These are phyloP conservation scores for Homarus americanus DNA, from an alignment of 1,140 invertebrate genomes.

Conservation along the genomic window DNA sequence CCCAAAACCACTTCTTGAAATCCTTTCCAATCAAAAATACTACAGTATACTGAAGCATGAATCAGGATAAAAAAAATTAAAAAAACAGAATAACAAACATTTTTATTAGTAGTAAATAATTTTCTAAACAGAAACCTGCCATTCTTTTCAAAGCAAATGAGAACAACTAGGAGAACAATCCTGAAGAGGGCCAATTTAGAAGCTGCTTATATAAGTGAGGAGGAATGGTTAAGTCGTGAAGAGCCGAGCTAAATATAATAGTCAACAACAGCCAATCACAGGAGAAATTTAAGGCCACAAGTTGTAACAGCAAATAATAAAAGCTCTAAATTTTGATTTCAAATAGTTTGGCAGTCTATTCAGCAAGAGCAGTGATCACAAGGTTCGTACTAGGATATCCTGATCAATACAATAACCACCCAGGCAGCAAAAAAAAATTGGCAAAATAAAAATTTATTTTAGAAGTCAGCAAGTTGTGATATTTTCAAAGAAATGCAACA, in stretches of 20 bases:
- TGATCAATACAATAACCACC: background rate
- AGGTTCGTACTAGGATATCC: background rate
- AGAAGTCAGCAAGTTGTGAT: background rate
- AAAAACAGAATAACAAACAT: background rate
- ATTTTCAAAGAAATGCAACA: background rate
- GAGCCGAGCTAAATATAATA: background rate
- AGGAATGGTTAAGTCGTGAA: constrained; percentile 10
- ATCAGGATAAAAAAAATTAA: too few relatives aligned
- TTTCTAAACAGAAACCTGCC: background rate
- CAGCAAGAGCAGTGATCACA: background rate
- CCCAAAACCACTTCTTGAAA: too few relatives aligned
- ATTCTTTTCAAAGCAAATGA: background rate
- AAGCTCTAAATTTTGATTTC: background rate
- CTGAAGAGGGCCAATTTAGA: background rate
- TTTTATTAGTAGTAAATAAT: background rate
- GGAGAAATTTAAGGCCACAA: constrained; percentile 20
- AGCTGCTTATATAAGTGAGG: constrained; percentile 6
- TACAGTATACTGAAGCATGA: too few relatives aligned
- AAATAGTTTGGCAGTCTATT: background rate
- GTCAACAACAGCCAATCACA: constrained; percentile 6
- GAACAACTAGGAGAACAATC: background rate
- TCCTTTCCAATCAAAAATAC: too few relatives aligned
- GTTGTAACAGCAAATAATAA: constrained; percentile 12
- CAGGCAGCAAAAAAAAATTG: background rate
- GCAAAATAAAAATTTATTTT: background rate